Evolutionary conservation across 2,888 invertebrate genomes (phyloP).

Genomic region (Electrophaes corylata): DNA sequence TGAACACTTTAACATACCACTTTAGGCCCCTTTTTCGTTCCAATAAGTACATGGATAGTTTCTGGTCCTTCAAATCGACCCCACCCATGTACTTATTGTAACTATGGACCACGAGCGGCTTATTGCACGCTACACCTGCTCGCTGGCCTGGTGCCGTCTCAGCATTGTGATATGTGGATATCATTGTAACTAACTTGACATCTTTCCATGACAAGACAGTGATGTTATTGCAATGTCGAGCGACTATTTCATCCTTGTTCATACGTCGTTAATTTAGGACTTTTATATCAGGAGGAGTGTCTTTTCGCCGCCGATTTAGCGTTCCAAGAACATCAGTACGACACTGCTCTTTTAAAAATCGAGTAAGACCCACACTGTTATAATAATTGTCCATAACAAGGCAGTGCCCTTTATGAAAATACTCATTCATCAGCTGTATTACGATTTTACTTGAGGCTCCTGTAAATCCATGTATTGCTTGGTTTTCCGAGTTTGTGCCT

Average conservation of each 20-base stretch:
- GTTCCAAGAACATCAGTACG: too few relatives aligned
- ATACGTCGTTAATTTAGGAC: too few relatives aligned
- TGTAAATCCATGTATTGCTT: constrained; percentile 24
- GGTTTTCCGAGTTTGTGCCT: neutral
- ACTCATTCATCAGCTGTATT: constrained; percentile 13
- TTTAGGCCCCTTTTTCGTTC: constrained; percentile 36
- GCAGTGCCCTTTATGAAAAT: too few relatives aligned
- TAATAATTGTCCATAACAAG: too few relatives aligned
- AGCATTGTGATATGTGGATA: constrained; percentile 11
- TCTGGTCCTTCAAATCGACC: constrained; percentile 40
- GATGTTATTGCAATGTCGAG: constrained; percentile 5
- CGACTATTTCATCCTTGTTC: too few relatives aligned
- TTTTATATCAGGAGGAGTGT: too few relatives aligned
- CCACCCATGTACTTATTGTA: constrained; percentile 44
- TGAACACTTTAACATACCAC: constrained; percentile 38
- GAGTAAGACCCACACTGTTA: too few relatives aligned
- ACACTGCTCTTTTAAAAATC: too few relatives aligned
- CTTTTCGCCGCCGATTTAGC: too few relatives aligned
- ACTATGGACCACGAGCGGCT: constrained; percentile 18
- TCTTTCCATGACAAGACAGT: constrained; percentile 12
- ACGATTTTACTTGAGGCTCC: constrained; percentile 37
- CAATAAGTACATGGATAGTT: constrained; percentile 34
- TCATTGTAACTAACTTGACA: constrained; percentile 3
- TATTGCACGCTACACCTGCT: constrained; percentile 3
- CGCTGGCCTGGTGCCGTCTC: constrained; percentile 4